phyloP scores from a whole-genome alignment of 1,140 invertebrate genomes.

The Araneus ventricosus region DNA sequence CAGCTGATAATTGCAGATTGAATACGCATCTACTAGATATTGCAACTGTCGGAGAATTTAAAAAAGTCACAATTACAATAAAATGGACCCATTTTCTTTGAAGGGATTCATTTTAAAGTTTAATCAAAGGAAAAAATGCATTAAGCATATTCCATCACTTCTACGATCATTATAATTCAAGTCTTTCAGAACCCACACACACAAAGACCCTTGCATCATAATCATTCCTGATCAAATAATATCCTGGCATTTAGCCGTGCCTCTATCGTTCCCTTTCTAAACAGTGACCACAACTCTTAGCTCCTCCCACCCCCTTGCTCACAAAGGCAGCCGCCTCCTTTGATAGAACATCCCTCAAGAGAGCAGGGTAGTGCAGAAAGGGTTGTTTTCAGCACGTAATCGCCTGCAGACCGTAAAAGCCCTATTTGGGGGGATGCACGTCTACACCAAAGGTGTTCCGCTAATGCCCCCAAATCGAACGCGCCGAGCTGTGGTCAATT shows the following conservation, averaged over 20 bases:
- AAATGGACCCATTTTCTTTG: no score
- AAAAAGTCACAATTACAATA: no score
- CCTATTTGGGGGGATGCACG: constrained; percentile 23
- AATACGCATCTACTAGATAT: no score
- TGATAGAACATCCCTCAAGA: constrained; percentile 50
- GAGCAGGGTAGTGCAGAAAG: constrained; percentile 46
- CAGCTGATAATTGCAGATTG: no score
- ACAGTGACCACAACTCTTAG: constrained; percentile 2
- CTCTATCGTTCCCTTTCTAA: neutral
- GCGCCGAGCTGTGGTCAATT: constrained; percentile 70
- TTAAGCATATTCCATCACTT: no score
- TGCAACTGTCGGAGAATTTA: no score
- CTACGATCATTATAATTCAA: no score
- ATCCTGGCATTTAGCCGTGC: neutral
- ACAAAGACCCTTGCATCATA: no score
- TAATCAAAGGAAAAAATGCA: no score
- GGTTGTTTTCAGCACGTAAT: constrained; percentile 72
- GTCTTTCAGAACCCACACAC: no score
- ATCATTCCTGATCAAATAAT: neutral
- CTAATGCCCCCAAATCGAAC: constrained; percentile 71
- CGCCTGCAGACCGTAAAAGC: constrained; percentile 65
- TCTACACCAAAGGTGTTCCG: constrained; percentile 74
- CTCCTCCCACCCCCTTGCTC: neutral
- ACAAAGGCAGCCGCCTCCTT: constrained; percentile 37
- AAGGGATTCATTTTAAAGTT: no score